phyloP scores from a whole-genome alignment of 2,888 invertebrate genomes.

The Melinaea menophilus region DNA sequence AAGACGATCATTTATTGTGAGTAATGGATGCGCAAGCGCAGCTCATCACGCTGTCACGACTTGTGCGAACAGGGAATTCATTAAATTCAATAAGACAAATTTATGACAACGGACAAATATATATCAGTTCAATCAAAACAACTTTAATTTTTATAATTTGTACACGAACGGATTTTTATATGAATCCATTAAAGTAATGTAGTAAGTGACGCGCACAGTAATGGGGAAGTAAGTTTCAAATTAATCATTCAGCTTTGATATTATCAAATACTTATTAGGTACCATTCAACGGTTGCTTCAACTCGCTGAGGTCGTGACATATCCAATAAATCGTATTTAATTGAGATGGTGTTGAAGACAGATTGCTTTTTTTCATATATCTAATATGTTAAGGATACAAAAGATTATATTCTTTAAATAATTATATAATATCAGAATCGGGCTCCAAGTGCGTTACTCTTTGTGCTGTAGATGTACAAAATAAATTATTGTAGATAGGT shows the following conservation, averaged over 20 bases:
- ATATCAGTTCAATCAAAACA: background rate
- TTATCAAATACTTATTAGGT: constrained; percentile 24
- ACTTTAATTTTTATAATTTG: background rate
- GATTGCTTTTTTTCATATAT: constrained; percentile 8
- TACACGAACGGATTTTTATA: background rate
- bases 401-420: too few species aligned
- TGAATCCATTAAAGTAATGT: background rate
- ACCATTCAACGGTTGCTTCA: constrained; percentile 19
- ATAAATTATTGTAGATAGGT: too few species aligned
- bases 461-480: background rate
- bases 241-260: constrained; percentile 6
- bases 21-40: constrained; percentile 13
- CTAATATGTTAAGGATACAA: too few species aligned
- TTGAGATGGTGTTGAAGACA: constrained; percentile 21
- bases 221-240: background rate
- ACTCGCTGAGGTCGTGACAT: constrained; percentile 21
- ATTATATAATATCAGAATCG: too few species aligned
- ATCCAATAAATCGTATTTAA: constrained; percentile 18
- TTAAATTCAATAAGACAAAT: constrained; percentile 5
- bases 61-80: constrained; percentile 10
- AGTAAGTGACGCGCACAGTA: background rate
- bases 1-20: constrained; percentile 19
- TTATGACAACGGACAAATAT: background rate
- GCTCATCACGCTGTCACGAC: constrained; percentile 13
- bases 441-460: background rate